These are phyloP conservation scores for Oceanodroma tethys DNA, from an alignment of 2,113 vertebrate genomes.

Conservation along the genomic window DNA sequence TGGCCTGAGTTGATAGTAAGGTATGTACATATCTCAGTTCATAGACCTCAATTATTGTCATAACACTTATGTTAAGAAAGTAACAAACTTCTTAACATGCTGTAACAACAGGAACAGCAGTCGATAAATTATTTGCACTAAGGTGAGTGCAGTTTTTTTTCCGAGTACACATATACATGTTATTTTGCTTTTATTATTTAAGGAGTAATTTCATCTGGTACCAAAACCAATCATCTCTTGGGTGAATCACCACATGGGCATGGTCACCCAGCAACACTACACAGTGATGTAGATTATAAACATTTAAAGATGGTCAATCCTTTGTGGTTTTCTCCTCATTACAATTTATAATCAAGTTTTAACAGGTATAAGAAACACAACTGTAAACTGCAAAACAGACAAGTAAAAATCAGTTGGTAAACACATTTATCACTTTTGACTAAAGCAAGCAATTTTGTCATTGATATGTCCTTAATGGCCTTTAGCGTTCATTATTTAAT, in stretches of 20 bases:
- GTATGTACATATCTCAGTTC: neutral
- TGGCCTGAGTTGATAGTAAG: neutral
- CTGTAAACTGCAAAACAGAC: neutral
- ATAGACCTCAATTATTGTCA: neutral
- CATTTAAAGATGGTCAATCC: neutral
- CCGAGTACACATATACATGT: neutral
- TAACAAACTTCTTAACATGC: neutral
- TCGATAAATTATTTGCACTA: neutral
- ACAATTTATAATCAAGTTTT: neutral
- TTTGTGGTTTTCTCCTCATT: neutral
- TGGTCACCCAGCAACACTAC: neutral
- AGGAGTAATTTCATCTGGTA: neutral
- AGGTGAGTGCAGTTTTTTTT: neutral
- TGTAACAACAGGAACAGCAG: neutral
- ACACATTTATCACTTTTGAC: neutral
- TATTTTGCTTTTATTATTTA: neutral
- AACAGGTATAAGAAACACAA: neutral
- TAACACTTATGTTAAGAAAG: neutral
- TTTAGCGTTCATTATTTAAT: neutral
- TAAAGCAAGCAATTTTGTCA: neutral
- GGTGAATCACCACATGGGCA: neutral
- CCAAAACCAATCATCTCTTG: neutral
- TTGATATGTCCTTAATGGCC: neutral
- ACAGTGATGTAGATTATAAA: neutral
- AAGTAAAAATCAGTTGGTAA: neutral